A percentile compares a stretch with the other conserved stretches of the same genome.
These are phyloP conservation scores for Homalodisca vitripennis DNA, from an alignment of 1,140 invertebrate genomes.

Conservation along the genomic window DNA sequence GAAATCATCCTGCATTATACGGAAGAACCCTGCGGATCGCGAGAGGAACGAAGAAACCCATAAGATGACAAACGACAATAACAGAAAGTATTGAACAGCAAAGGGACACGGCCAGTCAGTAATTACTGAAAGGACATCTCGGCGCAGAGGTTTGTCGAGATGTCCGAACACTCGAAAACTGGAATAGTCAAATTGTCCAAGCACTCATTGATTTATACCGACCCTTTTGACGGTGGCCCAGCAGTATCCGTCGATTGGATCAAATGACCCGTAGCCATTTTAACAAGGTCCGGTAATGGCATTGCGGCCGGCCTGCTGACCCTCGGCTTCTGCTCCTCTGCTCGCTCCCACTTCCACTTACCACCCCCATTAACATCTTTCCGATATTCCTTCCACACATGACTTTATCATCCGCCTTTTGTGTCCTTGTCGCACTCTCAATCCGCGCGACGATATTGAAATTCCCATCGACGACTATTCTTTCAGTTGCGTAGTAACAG, in stretches of 20 bases:
- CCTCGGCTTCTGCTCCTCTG: background rate
- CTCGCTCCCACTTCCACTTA: background rate
- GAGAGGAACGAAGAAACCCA: no score
- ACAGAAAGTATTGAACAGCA: no score
- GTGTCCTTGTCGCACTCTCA: background rate
- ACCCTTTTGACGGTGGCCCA: constrained; percentile 22
- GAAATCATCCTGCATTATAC: no score
- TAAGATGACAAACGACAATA: no score
- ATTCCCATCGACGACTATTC: no score
- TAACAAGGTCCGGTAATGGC: constrained; percentile 23
- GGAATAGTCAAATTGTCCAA: background rate
- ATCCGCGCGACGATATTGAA: no score
- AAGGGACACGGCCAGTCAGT: background rate
- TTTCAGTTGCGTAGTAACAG: no score
- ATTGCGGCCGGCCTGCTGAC: background rate
- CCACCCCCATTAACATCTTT: constrained; percentile 25
- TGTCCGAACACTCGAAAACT: background rate
- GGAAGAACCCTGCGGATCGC: no score
- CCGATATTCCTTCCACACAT: constrained; percentile 21
- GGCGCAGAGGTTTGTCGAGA: background rate
- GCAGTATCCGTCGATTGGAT: constrained; percentile 23
- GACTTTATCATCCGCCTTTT: constrained; percentile 7
- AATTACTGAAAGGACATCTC: background rate
- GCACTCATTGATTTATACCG: constrained; percentile 22
- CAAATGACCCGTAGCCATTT: constrained; percentile 29